Percentiles rank a stretch among this genome's conserved stretches.
phyloP scores from a whole-genome alignment of 2,797 vertebrate genomes.

The Notolabrus celidotus region DNA sequence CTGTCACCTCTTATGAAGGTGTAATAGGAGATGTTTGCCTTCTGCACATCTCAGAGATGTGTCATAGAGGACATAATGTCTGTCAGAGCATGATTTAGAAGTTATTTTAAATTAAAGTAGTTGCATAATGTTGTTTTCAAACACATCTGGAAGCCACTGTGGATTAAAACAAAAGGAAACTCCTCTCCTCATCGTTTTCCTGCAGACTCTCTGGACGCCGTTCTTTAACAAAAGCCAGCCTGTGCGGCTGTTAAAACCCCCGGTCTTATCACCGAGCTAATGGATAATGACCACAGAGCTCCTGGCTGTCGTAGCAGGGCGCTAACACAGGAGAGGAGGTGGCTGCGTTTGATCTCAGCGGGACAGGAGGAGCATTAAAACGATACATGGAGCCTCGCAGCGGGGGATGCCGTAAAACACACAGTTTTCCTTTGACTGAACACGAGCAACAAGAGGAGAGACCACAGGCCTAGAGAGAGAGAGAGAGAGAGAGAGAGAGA shows the following conservation, averaged over 20 bases:
- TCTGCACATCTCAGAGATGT: too few relatives aligned
- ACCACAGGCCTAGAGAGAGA: slow-evolving; percentile 27
- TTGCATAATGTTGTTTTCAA: too few relatives aligned
- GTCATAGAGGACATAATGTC: too few relatives aligned
- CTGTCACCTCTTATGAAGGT: too few relatives aligned
- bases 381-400: slow-evolving; percentile 52
- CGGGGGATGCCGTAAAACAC: slow-evolving; percentile 58
- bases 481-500: neutral
- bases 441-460: neutral
- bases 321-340: slow-evolving; percentile 43
- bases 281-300: slow-evolving; percentile 59
- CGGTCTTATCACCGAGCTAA: neutral
- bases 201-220: too few relatives aligned
- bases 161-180: too few relatives aligned
- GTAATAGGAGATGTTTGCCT: too few relatives aligned
- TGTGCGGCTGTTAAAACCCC: slow-evolving; percentile 43
- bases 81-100: too few relatives aligned
- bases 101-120: too few relatives aligned
- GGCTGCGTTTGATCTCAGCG: slow-evolving; percentile 72
- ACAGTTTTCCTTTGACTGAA: slow-evolving; percentile 37
- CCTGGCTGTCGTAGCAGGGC: slow-evolving; percentile 40
- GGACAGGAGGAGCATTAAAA: slow-evolving; percentile 64
- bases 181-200: too few relatives aligned
- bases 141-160: too few relatives aligned
- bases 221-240: slow-evolving; percentile 26